phyloP scores from a whole-genome alignment of 2,797 vertebrate species.

The Sphenodon punctatus region DNA sequence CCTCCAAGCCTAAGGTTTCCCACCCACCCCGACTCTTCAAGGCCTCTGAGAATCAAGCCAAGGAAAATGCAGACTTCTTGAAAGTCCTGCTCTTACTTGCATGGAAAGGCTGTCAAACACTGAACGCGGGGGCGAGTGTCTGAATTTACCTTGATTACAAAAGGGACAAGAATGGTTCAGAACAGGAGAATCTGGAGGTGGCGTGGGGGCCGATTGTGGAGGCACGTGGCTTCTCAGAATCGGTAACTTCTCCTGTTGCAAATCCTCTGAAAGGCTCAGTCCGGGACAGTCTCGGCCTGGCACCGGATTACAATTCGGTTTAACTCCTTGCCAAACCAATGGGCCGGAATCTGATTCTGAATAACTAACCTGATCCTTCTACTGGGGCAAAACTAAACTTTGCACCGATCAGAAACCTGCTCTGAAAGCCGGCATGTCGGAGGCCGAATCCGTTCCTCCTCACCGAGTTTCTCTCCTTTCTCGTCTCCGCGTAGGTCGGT shows the following conservation, averaged over 20 bases:
- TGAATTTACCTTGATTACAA: not conserved
- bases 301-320: not conserved
- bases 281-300: not conserved
- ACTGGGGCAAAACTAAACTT: not conserved
- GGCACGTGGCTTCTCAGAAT: not conserved
- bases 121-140: too few species aligned
- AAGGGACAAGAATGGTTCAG: not conserved
- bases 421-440: not conserved
- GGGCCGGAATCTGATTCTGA: too few species aligned
- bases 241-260: not conserved
- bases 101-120: too few species aligned
- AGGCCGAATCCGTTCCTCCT: not conserved
- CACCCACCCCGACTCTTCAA: too few species aligned
- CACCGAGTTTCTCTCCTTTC: conserved; percentile 13
- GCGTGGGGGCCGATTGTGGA: not conserved
- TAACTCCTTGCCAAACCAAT: too few species aligned
- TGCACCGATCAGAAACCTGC: conserved; percentile 40
- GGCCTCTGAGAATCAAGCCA: too few species aligned
- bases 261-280: not conserved
- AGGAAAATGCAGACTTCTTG: too few species aligned
- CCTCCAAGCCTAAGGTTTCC: too few species aligned
- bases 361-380: not conserved
- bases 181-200: conserved; percentile 24
- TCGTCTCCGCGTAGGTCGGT: conserved; percentile 76
- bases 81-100: too few species aligned